Base-by-base conservation (phyloP, 2,888 invertebrate genomes). In the Dusona sp. region DNA sequence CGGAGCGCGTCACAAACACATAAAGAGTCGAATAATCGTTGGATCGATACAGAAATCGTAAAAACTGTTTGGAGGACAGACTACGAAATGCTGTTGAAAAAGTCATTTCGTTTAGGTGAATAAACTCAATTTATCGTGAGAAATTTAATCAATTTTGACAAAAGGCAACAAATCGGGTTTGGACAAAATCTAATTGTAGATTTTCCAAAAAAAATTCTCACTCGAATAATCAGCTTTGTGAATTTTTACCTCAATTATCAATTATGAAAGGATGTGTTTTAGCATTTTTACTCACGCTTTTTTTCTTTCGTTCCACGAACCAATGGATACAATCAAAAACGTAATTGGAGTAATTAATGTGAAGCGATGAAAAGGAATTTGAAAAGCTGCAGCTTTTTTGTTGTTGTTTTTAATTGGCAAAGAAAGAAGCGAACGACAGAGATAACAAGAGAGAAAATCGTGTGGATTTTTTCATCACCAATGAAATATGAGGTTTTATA, bases 91-190 rank as follows among this genome's bases (percentile, higher is more conserved):
- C 42, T 61, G 22, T 61, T 29, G 61, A 45, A 42, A 33, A 19
- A 75, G 45, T 29, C 29, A 19, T 6, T 73, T 16, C 51, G 54
- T 73, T 51, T n/a, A n/a, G 19, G 48, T 7, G 57, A 57, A 29
- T 33, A 79, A 79, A 51, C 38, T 75, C 38, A 67, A 67, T 68
- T 65, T 33, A 77, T 54, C n/a, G 36, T 13, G 36, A 73, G 45
- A 54, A 54, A 73, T 61, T 61, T 16, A 29, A 61, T 61, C 16
- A 61, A 61, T 61, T 61, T 29, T 25, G 57, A 13, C 13, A 57
- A 57, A 57, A 29, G 57, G 25, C 57, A 57, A 29, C 13, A 2
- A 42, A 29, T 13, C 57, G 13, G 4, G 4, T 57, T 29, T 1
- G 11, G 57, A 4, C 0, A 13, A 1, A 1, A 29, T 29, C 16